Evolutionary conservation across 2,113 vertebrate species (phyloP), one percentile per base, ranked within the genome.

Genomic region (Mola mola): DNA sequence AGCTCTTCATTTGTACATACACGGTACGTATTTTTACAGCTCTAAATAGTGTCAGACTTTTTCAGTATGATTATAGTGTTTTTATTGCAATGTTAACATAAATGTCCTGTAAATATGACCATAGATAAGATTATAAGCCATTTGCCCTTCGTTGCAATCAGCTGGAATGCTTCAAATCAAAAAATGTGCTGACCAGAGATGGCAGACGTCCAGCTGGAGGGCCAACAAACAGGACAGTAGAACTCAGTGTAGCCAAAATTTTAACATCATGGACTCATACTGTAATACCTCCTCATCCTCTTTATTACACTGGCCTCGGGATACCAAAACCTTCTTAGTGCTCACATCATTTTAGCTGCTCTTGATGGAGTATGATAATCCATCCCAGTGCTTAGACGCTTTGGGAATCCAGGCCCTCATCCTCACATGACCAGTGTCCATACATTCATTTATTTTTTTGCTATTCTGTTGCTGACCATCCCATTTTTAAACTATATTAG

Each of bases 231-330:
- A 47, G 19, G 46, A 42, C 25, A 34, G 16, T 52, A 44, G 34
- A 61, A 61, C 57, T 64, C 16, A 43, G n/a, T n/a, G n/a, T n/a
- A n/a, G n/a, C n/a, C n/a, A n/a, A n/a, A n/a, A n/a, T n/a, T 55
- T 51, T 12, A 49, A 66, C 57, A 59, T 65, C 52, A 44, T n/a
- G 40, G 29, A 40, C 33, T 17, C 19, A 4, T 13, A 17, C 41
- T 57, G 26, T 79, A 79, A 79, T 46, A 62, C 62, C 55, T 60
- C 25, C 52, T 67, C 70, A 66, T 80, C 69, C 69, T 65, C 61
- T 73, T 76, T 74, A 72, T 63, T 51, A 47, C 60, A 42, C 21
- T 5, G 3, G 10, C 42, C 57, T 38, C 2, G 1, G 40, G 34
- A 19, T 61, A 44, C n/a, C 58, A 48, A 65, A 69, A 49, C 43